Percentiles rank a stretch among this genome's conserved stretches.
These are phyloP conservation scores for Zapus hudsonius DNA, from an alignment of 2,113 vertebrate genomes.

Conservation along the genomic window DNA sequence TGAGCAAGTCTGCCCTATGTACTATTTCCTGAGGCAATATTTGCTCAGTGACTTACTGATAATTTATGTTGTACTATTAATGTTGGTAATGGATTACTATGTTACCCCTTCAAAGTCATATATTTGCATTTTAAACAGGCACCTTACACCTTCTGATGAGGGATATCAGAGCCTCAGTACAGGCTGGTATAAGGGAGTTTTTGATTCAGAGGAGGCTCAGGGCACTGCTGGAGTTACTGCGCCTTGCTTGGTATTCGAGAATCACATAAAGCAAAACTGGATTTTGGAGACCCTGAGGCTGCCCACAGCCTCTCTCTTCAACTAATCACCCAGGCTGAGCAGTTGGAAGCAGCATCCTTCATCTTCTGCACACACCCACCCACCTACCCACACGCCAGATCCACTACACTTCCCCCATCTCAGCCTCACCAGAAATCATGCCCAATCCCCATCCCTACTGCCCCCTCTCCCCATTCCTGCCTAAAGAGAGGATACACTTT, in stretches of 20 bases:
- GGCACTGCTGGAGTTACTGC: neutral
- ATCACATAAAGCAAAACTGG: neutral
- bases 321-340: neutral
- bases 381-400: neutral
- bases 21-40: constrained; percentile 33
- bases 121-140: constrained; percentile 67
- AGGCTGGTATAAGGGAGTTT: neutral
- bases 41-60: constrained; percentile 48
- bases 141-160: neutral
- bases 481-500: neutral
- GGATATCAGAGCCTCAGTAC: neutral
- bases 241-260: constrained; percentile 12
- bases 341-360: neutral
- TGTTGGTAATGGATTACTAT: constrained; percentile 57
- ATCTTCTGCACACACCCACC: neutral
- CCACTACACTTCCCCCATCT: neutral
- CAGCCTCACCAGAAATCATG: neutral
- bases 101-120: constrained; percentile 14
- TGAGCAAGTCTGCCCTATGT: constrained; percentile 36
- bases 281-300: neutral
- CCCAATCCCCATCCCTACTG: neutral
- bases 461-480: neutral
- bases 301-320: neutral
- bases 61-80: constrained; percentile 63
- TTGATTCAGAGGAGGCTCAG: constrained; percentile 27